Evolutionary conservation across 1,140 invertebrate genomes (phyloP).

Genomic region (Dufourea novaeangliae): DNA sequence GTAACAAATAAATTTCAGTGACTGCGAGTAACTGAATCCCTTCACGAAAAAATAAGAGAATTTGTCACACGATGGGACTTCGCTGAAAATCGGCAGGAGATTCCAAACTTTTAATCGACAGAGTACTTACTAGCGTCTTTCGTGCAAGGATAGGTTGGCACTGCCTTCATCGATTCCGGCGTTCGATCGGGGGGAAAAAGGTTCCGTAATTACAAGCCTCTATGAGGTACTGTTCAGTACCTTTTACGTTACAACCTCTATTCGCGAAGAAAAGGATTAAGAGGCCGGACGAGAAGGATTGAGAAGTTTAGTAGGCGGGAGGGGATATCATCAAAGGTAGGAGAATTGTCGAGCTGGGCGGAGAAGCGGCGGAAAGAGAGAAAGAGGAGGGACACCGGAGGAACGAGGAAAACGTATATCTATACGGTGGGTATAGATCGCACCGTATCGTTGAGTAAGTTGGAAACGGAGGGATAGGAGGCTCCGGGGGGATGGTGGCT

Average conservation of each 20-base stretch:
- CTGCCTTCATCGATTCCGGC: background rate
- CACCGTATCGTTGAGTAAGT: conserved; percentile 67
- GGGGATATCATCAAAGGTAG: background rate
- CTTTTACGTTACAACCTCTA: conserved; percentile 28
- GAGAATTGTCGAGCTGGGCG: background rate
- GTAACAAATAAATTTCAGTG: no score
- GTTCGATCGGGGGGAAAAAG: background rate
- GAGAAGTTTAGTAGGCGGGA: conserved; percentile 5
- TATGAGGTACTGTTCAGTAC: conserved; percentile 8
- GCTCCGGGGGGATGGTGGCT: conserved; percentile 72
- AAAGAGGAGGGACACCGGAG: conserved; percentile 22
- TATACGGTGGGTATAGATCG: conserved; percentile 59
- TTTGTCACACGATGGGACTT: no score
- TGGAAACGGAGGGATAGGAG: conserved; percentile 60
- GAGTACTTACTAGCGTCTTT: no score
- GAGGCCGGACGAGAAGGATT: conserved; percentile 39
- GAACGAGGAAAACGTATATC: conserved; percentile 43
- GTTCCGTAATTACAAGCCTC: conserved; percentile 14
- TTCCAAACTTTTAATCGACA: no score
- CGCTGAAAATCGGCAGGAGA: no score
- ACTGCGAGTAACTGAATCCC: no score
- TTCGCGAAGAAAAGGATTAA: conserved; percentile 48
- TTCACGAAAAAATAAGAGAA: no score
- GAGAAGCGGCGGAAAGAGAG: background rate
- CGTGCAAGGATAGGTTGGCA: background rate